These are phyloP conservation scores for Latheticus oryzae DNA, from an alignment of 2,888 invertebrate species.

Conservation along the genomic window DNA sequence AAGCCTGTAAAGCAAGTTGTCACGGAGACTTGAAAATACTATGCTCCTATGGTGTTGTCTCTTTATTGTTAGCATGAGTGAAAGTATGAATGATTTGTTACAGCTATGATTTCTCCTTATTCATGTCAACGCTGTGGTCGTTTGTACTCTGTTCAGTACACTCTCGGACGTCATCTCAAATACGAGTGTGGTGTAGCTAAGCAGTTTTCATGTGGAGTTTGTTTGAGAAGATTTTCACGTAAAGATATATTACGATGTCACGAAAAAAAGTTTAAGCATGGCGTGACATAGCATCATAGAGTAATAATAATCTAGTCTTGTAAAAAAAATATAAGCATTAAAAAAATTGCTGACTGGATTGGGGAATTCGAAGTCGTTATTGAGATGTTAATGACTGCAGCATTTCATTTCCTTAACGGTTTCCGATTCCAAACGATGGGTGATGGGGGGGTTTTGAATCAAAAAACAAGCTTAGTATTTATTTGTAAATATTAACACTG, in stretches of 20 bases:
- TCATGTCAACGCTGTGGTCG: conserved; percentile 71
- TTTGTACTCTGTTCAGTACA: conserved; percentile 70
- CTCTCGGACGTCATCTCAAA: conserved; percentile 70
- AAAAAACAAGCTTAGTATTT: conserved; percentile 23
- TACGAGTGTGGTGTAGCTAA: conserved; percentile 72
- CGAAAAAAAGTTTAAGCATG: conserved; percentile 57
- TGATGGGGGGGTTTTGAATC: conserved; percentile 24
- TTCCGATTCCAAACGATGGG: conserved; percentile 11
- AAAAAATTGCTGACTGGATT: background rate
- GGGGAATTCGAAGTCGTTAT: conserved; percentile 7
- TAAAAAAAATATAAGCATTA: conserved; percentile 8
- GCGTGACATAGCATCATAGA: conserved; percentile 36
- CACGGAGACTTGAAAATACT: conserved; percentile 31
- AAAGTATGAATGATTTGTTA: conserved; percentile 56
- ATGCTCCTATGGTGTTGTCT: conserved; percentile 32
- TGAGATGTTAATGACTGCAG: conserved; percentile 36
- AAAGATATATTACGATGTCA: conserved; percentile 61
- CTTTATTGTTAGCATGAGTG: conserved; percentile 35
- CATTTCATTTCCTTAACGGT: conserved; percentile 25
- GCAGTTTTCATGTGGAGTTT: conserved; percentile 64
- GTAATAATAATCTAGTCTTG: conserved; percentile 15
- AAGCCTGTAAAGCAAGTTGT: conserved; percentile 17
- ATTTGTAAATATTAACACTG: conserved; percentile 17
- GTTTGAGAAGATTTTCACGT: conserved; percentile 62
- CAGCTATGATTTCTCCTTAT: conserved; percentile 57